Base-by-base conservation (phyloP, 1,140 invertebrate species). In the Papilio helenus region DNA sequence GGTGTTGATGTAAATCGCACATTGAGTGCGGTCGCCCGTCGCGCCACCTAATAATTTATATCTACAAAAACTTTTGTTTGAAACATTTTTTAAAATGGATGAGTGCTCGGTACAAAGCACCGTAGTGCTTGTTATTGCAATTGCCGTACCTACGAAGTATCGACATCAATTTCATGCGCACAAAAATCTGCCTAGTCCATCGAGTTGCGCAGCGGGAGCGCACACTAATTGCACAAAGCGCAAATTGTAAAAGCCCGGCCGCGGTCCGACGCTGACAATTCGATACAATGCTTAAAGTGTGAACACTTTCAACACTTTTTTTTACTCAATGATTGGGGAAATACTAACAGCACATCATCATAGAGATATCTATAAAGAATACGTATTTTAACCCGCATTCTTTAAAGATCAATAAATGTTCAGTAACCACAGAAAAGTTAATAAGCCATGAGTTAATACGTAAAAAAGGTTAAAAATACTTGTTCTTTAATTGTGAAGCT, bases 171-270 rank as follows among this genome's bases (percentile, higher is more conserved):
- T 61, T 26, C 23, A 16, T 3, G 23, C 26, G 12, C 12, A 65
- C 23, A 65, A 26, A 65, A 65, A 65, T 29, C 58, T 4, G 58
- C 5, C 9, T 26, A 23, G 9, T 65, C 58, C 14, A 26, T 34
- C 9, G 9, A 29, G 20, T 65, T 5, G 23, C 3, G 10, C 23
- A 20, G 55, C n/a, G 5, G 0, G 26, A n/a, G 61, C 58, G 23
- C 23, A 26, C 23, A 68, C 61, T 68, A 68, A 68, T 68, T 68
- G 61, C 26, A 68, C 61, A 68, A 68, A 68, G 61, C 61, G 20
- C 61, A 68, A 26, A 68, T 68, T 68, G 61, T 34, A 18, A 68
- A 29, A 68, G 61, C 26, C 61, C 12, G 10, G 23, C 58, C 58
- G 26, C 26, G 61, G 26, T 4, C 8, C 61, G 61, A 16, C 14